phyloP scores from a whole-genome alignment of 2,113 vertebrate species.

The Pipa parva region DNA sequence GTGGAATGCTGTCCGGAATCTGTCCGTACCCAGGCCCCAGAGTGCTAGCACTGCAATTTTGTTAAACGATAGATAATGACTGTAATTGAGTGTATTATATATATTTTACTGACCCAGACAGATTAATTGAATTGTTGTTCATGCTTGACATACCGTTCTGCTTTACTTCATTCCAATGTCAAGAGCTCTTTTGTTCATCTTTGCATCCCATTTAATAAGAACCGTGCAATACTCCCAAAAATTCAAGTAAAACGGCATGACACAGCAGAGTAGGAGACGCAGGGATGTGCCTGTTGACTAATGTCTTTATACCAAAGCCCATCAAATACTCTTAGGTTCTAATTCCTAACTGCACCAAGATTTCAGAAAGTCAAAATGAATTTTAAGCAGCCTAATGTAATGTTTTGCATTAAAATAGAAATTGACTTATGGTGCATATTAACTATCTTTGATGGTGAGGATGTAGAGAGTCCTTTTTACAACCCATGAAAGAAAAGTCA shows the following conservation, averaged over 20 bases:
- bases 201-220: slow-evolving; percentile 31
- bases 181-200: slow-evolving; percentile 41
- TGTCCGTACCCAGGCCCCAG: slow-evolving; percentile 20
- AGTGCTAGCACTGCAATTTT: slow-evolving; percentile 31
- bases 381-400: too few relatives aligned
- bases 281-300: background rate
- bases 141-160: slow-evolving; percentile 34
- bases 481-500: too few relatives aligned
- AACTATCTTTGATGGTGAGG: too few relatives aligned
- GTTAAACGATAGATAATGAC: slow-evolving; percentile 38
- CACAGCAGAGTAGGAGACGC: background rate
- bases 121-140: slow-evolving; percentile 40
- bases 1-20: slow-evolving; percentile 26
- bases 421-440: too few relatives aligned
- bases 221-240: slow-evolving; percentile 14
- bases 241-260: slow-evolving; percentile 17
- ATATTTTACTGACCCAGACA: slow-evolving; percentile 16
- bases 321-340: too few relatives aligned
- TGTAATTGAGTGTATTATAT: slow-evolving; percentile 42
- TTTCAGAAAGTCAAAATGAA: too few relatives aligned
- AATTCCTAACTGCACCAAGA: too few relatives aligned
- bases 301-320: too few relatives aligned
- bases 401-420: too few relatives aligned
- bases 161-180: slow-evolving; percentile 26
- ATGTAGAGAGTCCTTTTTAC: too few relatives aligned